Evolutionary conservation across 2,113 vertebrate species (phyloP).

Genomic region (Raja brachyura): DNA sequence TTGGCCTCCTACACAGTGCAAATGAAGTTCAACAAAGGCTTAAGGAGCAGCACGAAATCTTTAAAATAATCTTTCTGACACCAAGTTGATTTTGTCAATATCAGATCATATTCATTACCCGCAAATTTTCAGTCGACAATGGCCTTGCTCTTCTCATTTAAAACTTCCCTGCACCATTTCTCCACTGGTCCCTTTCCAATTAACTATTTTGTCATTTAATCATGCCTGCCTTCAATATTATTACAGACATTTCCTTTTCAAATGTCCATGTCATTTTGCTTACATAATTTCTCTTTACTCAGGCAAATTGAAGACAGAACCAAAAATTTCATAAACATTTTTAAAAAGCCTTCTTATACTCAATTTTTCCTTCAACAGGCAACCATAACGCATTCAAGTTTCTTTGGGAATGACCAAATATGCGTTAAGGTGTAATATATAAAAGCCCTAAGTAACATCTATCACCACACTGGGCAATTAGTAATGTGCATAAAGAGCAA

Average conservation of each 20-base stretch:
- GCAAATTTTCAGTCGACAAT: not conserved
- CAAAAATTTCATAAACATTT: not conserved
- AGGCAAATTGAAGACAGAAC: not conserved
- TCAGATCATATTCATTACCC: not conserved
- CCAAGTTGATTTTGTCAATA: too few relatives aligned
- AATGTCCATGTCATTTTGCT: not conserved
- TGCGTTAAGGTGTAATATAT: not conserved
- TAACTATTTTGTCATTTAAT: not conserved
- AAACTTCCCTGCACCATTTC: not conserved
- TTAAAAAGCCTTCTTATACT: not conserved
- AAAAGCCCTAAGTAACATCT: constrained; percentile 9
- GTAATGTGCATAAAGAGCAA: not conserved
- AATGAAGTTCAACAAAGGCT: too few relatives aligned
- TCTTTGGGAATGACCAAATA: constrained; percentile 17
- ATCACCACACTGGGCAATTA: not conserved
- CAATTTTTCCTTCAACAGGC: not conserved
- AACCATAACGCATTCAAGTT: not conserved
- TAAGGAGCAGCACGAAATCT: too few relatives aligned
- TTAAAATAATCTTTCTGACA: too few relatives aligned
- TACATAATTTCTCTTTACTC: not conserved
- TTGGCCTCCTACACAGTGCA: too few relatives aligned
- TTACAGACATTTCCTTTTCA: not conserved
- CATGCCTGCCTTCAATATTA: not conserved
- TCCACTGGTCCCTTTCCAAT: not conserved
- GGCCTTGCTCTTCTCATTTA: not conserved